Evolutionary conservation across 2,113 vertebrate genomes (phyloP).

Genomic region (Tichodroma muraria): DNA sequence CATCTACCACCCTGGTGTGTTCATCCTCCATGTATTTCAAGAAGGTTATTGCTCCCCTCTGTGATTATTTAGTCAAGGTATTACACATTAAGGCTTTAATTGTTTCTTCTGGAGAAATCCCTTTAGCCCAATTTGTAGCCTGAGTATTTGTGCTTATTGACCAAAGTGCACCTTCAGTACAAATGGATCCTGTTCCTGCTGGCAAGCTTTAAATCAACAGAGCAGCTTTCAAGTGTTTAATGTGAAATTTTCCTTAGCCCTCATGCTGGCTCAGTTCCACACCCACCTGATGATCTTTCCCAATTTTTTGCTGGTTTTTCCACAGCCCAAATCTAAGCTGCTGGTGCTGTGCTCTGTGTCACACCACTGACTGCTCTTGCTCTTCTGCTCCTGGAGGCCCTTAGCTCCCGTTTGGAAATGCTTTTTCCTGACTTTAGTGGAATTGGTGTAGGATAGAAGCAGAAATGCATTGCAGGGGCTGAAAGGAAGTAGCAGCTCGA

Average conservation of each 20-base stretch:
- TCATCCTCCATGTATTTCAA: neutral
- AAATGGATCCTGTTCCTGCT: neutral
- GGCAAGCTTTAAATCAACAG: neutral
- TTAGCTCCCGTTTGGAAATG: neutral
- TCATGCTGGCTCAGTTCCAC: neutral
- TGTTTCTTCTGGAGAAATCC: slow-evolving; percentile 48
- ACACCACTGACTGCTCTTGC: neutral
- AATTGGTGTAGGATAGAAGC: neutral
- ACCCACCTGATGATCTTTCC: neutral
- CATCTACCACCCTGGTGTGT: neutral
- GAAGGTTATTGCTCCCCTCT: neutral
- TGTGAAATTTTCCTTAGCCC: neutral
- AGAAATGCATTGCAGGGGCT: neutral
- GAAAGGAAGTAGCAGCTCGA: neutral
- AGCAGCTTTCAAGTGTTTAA: neutral
- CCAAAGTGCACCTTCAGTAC: slow-evolving; percentile 6
- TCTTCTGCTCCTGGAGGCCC: neutral
- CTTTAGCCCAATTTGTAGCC: slow-evolving; percentile 29
- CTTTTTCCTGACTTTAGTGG: neutral
- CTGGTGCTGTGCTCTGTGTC: neutral
- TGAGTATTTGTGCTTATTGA: slow-evolving; percentile 48
- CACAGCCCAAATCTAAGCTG: neutral
- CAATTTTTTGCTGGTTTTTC: neutral
- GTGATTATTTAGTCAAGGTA: slow-evolving; percentile 30
- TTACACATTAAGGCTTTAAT: slow-evolving; percentile 36